Conservation (phyloP, 2,888 invertebrate species). For the Trachelus tabidus region DNA sequence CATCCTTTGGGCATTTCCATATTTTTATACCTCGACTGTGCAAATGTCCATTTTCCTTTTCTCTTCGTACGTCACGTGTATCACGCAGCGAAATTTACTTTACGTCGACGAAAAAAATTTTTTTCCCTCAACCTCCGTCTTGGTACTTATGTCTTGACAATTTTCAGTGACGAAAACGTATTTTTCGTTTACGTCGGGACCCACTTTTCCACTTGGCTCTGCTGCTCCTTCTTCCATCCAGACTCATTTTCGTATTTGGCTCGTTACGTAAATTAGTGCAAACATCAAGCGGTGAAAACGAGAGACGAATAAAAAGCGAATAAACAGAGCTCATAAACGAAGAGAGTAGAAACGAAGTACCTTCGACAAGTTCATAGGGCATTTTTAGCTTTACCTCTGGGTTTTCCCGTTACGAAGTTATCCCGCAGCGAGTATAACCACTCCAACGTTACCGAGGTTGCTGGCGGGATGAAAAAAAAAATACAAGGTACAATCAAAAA, state of each 20-base stretch:
- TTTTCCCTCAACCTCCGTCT: background rate
- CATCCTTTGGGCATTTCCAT: background rate
- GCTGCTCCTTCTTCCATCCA: background rate
- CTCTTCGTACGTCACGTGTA: background rate
- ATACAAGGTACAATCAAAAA: background rate
- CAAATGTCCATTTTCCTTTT: background rate
- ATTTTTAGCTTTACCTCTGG: background rate
- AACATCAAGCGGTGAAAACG: background rate
- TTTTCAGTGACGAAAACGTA: background rate
- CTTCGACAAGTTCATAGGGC: background rate
- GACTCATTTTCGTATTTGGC: background rate
- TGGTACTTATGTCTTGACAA: background rate
- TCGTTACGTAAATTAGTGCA: background rate
- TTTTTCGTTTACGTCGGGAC: background rate
- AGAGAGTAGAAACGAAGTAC: background rate
- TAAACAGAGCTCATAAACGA: background rate
- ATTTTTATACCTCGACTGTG: background rate
- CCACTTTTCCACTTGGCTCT: background rate
- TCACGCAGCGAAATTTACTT: background rate
- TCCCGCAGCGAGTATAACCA: background rate
- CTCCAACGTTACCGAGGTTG: background rate
- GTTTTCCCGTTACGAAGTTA: background rate
- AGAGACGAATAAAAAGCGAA: background rate
- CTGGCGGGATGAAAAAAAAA: background rate
- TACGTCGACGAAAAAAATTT: background rate